Base-by-base conservation (phyloP, 2,888 invertebrate species). In the Lithophane ornitopus region DNA sequence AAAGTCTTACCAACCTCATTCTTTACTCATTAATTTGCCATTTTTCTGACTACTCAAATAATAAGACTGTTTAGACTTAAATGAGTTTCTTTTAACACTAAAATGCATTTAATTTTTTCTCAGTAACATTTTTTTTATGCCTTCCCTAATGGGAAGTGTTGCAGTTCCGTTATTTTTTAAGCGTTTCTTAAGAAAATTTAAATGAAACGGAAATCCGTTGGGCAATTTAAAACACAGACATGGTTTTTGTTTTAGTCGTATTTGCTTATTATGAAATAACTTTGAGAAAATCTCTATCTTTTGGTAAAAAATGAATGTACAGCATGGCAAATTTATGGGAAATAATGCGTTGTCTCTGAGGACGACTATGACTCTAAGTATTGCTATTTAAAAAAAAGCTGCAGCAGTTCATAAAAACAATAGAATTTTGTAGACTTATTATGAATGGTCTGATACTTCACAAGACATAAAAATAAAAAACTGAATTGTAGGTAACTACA, bases 171-270 rank as follows among this genome's bases (percentile, higher is more conserved):
- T n/a, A n/a, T 81, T 54, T 76, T 67, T 46, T n/a, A 65, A 68
- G 58, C n/a, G 19, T 41, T 41, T 56, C 39, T 74, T 28, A 74
- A 54, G 54, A 34, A 46, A 81, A 75, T 74, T 62, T 66, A 34
- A 65, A 59, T 81, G 39, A 76, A 59, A 59, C 54, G 58, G 52
- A 76, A 65, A 54, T 81, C 46, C 68, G 68, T 22, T 39, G 16
- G 16, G 41, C 8, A 46, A 72, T 56, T 49, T 52, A 22, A 63
- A 54, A 39, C 7, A n/a, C 12, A 59, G n/a, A 9, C 11, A 39
- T 8, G 3, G 44, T 49, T 52, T 76, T 61, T 49, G 44, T 26
- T 49, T 8, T 16, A 16, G 41, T 54, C 46, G 12, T 14, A 58
- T 75, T 70, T 22, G 12, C 16, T 22, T 56, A 39, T 74, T 44